Evolutionary conservation across 2,113 vertebrate genomes (phyloP).

Genomic region (Bubo bubo): DNA sequence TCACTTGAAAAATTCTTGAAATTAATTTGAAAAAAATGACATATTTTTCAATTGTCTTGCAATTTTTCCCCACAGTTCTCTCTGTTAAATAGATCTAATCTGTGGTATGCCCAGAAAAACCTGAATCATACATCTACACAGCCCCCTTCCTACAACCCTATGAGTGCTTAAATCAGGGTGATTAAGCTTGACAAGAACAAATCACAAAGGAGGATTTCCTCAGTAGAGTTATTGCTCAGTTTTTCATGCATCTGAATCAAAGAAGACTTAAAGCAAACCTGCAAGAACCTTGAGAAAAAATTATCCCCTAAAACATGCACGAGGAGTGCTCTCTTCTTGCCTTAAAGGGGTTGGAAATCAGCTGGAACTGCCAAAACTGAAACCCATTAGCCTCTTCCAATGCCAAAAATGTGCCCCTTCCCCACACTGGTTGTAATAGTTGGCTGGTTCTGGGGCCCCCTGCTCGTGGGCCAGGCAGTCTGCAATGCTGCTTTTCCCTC

Average conservation of each 20-base stretch:
- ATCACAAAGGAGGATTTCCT: background rate
- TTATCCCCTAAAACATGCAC: background rate
- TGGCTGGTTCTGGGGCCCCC: rapidly evolving
- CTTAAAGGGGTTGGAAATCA: background rate
- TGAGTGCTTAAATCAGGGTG: background rate
- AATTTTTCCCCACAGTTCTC: background rate
- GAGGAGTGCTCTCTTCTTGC: background rate
- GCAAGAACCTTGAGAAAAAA: background rate
- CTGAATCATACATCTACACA: background rate
- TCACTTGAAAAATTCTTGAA: background rate
- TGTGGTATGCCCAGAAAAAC: background rate
- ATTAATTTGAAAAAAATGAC: background rate
- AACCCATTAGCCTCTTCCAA: background rate
- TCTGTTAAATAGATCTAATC: background rate
- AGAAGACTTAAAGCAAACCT: background rate
- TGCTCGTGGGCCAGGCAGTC: background rate
- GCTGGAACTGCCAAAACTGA: background rate
- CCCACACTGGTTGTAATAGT: background rate
- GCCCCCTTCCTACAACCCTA: background rate
- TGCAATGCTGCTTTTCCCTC: background rate
- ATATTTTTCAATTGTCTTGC: background rate
- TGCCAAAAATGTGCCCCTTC: background rate
- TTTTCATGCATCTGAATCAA: background rate
- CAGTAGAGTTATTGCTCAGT: background rate
- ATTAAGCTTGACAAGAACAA: background rate